phyloP scores from a whole-genome alignment of 2,888 invertebrate species.

The Callinectes sapidus region DNA sequence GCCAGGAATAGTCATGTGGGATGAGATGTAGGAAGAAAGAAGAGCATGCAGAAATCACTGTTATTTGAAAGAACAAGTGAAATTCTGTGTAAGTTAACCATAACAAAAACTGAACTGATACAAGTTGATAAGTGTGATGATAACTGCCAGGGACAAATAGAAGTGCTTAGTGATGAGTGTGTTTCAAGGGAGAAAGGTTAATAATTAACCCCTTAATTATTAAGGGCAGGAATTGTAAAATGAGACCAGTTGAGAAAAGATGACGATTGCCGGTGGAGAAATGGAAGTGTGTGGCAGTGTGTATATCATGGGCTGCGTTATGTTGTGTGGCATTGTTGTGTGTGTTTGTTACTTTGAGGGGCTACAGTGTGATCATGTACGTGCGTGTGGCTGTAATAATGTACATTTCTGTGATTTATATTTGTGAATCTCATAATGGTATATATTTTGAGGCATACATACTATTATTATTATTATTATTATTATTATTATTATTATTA shows the following conservation, averaged over 20 bases:
- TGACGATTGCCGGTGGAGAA: neutral
- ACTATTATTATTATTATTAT: neutral
- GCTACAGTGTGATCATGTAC: neutral
- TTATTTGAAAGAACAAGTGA: neutral
- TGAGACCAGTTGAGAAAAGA: neutral
- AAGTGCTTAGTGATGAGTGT: neutral
- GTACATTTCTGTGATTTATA: conserved; percentile 59
- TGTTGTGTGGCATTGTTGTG: neutral
- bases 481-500: too few species aligned
- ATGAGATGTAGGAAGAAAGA: too few species aligned
- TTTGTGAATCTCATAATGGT: conserved; percentile 56
- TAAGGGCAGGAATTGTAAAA: too few species aligned
- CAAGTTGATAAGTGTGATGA: too few species aligned
- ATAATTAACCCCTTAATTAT: too few species aligned
- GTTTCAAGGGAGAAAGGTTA: neutral
- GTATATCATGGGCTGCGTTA: neutral
- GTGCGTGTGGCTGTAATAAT: conserved; percentile 31
- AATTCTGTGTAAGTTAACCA: too few species aligned
- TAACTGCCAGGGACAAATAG: too few species aligned
- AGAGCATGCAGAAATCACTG: neutral
- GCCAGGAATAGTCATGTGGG: too few species aligned
- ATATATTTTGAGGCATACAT: conserved; percentile 22
- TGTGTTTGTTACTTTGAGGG: neutral
- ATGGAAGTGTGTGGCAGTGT: neutral
- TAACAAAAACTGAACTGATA: too few species aligned